Conservation (phyloP, 2,797 vertebrate species). For the Ptychadena robeensis region DNA sequence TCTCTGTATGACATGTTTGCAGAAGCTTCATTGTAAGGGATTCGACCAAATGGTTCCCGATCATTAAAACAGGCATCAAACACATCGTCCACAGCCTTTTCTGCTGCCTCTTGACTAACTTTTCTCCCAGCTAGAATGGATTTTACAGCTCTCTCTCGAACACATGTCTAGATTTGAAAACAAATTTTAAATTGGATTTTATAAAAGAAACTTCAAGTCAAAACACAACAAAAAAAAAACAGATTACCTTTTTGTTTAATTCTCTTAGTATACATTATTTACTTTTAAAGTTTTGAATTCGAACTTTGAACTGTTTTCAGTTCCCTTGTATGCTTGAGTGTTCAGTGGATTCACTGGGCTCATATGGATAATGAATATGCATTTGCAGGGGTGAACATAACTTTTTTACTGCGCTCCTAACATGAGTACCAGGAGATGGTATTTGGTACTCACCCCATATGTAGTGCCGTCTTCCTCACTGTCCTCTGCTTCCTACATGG, state of each 20-base stretch:
- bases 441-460: too few species aligned
- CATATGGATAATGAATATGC: too few species aligned
- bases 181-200: not conserved
- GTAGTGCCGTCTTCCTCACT: too few species aligned
- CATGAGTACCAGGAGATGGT: too few species aligned
- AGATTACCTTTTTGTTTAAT: not conserved
- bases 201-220: not conserved
- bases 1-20: constrained; percentile 86
- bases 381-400: too few species aligned
- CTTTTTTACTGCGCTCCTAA: too few species aligned
- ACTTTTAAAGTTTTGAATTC: too few species aligned
- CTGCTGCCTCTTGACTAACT: constrained; percentile 81
- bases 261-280: not conserved
- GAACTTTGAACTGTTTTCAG: too few species aligned
- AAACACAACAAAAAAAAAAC: not conserved
- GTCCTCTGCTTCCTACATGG: too few species aligned
- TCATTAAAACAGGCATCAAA: constrained; percentile 94
- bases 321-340: too few species aligned
- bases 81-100: constrained; percentile 90
- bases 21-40: constrained; percentile 86
- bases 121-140: constrained; percentile 93
- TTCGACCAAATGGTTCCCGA: constrained; percentile 91
- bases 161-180: constrained; percentile 81
- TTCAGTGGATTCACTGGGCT: too few species aligned
- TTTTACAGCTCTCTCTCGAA: constrained; percentile 87